phyloP scores from a whole-genome alignment of 1,140 invertebrate species.

The honey bee (Apis mellifera) region DNA sequence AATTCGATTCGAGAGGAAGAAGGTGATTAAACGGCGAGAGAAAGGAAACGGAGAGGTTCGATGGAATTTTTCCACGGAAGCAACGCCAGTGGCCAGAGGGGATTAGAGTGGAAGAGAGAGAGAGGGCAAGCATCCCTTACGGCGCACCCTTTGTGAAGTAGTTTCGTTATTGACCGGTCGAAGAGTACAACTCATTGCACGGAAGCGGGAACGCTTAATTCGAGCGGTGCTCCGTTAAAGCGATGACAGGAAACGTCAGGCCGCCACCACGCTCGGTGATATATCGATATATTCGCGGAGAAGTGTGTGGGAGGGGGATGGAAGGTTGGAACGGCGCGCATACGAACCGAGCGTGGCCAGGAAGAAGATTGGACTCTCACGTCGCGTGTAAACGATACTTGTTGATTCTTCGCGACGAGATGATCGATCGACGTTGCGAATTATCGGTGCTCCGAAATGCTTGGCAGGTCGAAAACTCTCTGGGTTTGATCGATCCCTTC shows the following conservation, averaged over 20 bases:
- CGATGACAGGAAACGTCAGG: slow-evolving; percentile 78
- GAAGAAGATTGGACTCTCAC: slow-evolving; percentile 17
- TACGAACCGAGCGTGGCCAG: slow-evolving; percentile 24
- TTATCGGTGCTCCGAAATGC: not conserved
- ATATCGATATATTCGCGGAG: slow-evolving; percentile 73
- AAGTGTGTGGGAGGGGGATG: slow-evolving; percentile 63
- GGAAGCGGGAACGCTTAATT: slow-evolving; percentile 77
- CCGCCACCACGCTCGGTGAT: slow-evolving; percentile 72
- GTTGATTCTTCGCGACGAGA: slow-evolving; percentile 73
- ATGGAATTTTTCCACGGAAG: not conserved
- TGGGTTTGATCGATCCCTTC: not conserved
- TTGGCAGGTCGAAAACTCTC: not conserved
- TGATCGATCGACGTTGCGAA: slow-evolving; percentile 21
- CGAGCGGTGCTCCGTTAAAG: slow-evolving; percentile 78
- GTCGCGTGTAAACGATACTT: slow-evolving; percentile 67
- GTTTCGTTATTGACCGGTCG: slow-evolving; percentile 62
- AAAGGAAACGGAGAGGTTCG: slow-evolving; percentile 1
- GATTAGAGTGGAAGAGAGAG: not conserved
- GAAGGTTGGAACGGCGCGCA: slow-evolving; percentile 39
- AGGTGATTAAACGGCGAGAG: not conserved
- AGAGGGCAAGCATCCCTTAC: slow-evolving; percentile 4
- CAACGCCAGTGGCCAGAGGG: slow-evolving; percentile 14
- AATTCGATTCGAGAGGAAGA: not conserved
- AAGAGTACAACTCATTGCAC: slow-evolving; percentile 70
- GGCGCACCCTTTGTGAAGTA: slow-evolving; percentile 20